phyloP scores from a whole-genome alignment of 1,140 invertebrate genomes.

The Hydropsyche tenuis region DNA sequence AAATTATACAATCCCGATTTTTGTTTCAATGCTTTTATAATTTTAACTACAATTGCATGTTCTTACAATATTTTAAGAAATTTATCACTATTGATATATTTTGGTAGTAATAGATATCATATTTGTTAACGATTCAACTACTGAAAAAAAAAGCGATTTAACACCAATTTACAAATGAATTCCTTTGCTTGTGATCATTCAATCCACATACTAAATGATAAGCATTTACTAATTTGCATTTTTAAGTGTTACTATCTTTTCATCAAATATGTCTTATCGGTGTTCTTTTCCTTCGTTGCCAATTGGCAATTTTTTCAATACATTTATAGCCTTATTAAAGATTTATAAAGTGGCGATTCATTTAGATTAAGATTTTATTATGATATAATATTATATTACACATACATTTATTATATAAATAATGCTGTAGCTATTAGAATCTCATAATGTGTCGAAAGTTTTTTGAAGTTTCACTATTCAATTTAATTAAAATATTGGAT shows the following conservation, averaged over 20 bases:
- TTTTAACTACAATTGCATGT: no score
- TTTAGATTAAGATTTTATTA: constrained; percentile 13
- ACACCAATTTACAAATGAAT: neutral
- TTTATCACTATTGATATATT: no score
- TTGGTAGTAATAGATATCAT: no score
- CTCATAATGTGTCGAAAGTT: constrained; percentile 21
- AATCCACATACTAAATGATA: neutral
- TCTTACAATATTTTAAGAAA: no score
- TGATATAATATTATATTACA: no score
- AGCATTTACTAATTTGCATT: neutral
- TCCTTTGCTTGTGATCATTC: neutral
- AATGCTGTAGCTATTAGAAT: constrained; percentile 21
- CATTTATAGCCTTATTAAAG: constrained; percentile 47
- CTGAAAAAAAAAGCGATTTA: no score
- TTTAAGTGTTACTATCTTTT: no score
- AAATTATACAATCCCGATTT: no score
- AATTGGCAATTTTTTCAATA: constrained; percentile 17
- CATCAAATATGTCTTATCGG: no score
- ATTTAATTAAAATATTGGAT: neutral
- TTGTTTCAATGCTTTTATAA: no score
- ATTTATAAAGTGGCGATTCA: constrained; percentile 31
- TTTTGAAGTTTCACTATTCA: constrained; percentile 12
- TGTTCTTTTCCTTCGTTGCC: no score
- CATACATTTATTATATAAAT: constrained; percentile 6
- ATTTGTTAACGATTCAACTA: no score